Percentiles rank a stretch among this genome's conserved stretches.
phyloP scores from a whole-genome alignment of 2,113 vertebrate genomes.

The Ardeotis arabs region DNA sequence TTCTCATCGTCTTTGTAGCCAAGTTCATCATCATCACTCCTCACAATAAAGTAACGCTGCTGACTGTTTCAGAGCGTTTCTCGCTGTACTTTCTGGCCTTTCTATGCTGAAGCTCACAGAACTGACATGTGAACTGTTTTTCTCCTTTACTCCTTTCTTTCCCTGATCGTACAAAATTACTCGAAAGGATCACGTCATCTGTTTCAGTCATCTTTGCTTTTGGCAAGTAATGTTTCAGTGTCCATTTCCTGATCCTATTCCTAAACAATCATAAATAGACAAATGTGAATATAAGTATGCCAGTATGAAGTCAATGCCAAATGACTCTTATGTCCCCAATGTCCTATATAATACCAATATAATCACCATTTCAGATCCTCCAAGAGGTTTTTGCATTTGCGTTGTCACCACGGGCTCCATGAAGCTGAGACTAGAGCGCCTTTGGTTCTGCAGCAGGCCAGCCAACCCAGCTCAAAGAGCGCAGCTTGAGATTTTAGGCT shows the following conservation, averaged over 20 bases:
- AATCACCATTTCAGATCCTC: neutral
- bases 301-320: conserved; percentile 36
- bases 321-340: neutral
- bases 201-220: conserved; percentile 39
- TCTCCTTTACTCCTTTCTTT: conserved; percentile 30
- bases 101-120: conserved; percentile 11
- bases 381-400: neutral
- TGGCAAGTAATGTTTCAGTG: conserved; percentile 17
- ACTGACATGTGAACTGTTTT: conserved; percentile 24
- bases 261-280: conserved; percentile 47
- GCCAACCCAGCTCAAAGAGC: neutral
- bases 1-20: neutral
- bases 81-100: conserved; percentile 29
- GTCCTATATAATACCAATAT: conserved; percentile 21
- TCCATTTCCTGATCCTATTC: conserved; percentile 47
- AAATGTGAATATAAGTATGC: conserved; percentile 30
- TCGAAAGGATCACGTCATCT: conserved; percentile 3
- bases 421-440: neutral
- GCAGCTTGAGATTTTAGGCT: neutral
- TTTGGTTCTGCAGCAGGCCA: fast-evolving
- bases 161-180: neutral
- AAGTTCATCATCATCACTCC: conserved; percentile 53
- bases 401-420: neutral
- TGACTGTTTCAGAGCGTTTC: conserved; percentile 50
- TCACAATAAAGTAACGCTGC: conserved; percentile 25